A percentile compares a stretch with the other conserved stretches of the same genome.
Conservation (phyloP, 2,888 invertebrate genomes). For the Agrilus mali region DNA sequence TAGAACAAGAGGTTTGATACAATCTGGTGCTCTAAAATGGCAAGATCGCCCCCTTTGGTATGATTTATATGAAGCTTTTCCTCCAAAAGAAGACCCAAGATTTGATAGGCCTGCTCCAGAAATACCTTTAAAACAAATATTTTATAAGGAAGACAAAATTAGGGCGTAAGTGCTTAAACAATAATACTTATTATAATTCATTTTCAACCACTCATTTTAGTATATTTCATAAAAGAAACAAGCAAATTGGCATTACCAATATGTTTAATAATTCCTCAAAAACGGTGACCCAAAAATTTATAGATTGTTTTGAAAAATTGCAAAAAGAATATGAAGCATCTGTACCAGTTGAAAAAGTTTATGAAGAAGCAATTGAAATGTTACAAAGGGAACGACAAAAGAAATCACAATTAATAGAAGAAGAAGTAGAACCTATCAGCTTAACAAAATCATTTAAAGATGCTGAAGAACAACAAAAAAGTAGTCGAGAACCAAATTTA, state of each 20-base stretch:
- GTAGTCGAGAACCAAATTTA: conserved; percentile 16
- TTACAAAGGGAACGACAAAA: conserved; percentile 21
- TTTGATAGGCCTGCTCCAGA: conserved; percentile 55
- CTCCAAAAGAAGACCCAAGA: conserved; percentile 73
- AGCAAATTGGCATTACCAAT: conserved; percentile 41
- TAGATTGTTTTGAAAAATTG: conserved; percentile 46
- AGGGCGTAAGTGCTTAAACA: conserved; percentile 57
- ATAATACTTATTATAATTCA: neutral
- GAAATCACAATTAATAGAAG: conserved; percentile 1
- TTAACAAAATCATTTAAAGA: conserved; percentile 17
- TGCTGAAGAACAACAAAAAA: conserved; percentile 11
- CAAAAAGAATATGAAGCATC: conserved; percentile 36
- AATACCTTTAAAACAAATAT: conserved; percentile 52
- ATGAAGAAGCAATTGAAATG: conserved; percentile 31
- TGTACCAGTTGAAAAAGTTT: conserved; percentile 36
- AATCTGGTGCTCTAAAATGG: conserved; percentile 63
- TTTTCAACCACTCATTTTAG: conserved; percentile 34
- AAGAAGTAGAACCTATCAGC: conserved; percentile 7
- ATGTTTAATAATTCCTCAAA: conserved; percentile 37
- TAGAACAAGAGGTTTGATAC: conserved; percentile 67
- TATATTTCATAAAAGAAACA: conserved; percentile 50
- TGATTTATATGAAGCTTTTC: conserved; percentile 80
- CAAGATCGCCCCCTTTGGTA: conserved; percentile 89
- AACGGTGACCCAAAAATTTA: conserved; percentile 45
- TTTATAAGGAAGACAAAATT: conserved; percentile 71